A percentile compares a stretch with the other conserved stretches of the same genome.
These are phyloP conservation scores for Pangasianodon hypophthalmus DNA, from an alignment of 2,113 vertebrate species.

Conservation along the genomic window DNA sequence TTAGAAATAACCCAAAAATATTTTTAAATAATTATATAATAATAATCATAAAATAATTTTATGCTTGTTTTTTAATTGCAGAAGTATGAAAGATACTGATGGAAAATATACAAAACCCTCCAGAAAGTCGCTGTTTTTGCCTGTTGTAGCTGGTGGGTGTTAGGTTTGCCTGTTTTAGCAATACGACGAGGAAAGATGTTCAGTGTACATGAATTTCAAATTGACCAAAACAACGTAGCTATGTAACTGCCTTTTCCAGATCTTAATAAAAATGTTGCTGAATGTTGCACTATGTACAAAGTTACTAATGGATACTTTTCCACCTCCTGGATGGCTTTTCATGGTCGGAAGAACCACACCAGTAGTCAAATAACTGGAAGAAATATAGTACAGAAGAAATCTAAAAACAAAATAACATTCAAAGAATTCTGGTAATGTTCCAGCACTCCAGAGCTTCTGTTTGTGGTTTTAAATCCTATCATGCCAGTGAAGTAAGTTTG, in stretches of 20 bases:
- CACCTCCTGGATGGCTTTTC: too few relatives aligned
- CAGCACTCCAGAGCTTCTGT: background rate
- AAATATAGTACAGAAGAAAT: background rate
- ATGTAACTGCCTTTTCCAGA: background rate
- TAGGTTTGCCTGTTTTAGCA: too few relatives aligned
- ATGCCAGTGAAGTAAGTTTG: background rate
- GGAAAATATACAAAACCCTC: too few relatives aligned
- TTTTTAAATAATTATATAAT: too few relatives aligned
- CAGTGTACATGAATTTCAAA: background rate
- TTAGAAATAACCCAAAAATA: too few relatives aligned
- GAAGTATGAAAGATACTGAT: too few relatives aligned
- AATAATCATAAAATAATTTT: too few relatives aligned
- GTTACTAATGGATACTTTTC: background rate
- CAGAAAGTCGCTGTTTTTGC: too few relatives aligned
- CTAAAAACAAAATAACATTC: background rate
- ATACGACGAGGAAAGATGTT: background rate
- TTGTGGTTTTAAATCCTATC: constrained; percentile 3
- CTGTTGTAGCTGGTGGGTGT: too few relatives aligned
- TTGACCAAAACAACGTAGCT: background rate
- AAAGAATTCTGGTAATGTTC: background rate
- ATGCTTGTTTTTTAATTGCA: too few relatives aligned
- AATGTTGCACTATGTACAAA: background rate
- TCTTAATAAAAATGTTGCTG: background rate
- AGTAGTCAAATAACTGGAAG: background rate
- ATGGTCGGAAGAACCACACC: background rate